Evolutionary conservation across 2,888 invertebrate genomes (phyloP), one percentile per base, ranked within the genome.

Genomic region (Dinocampus coccinellae): DNA sequence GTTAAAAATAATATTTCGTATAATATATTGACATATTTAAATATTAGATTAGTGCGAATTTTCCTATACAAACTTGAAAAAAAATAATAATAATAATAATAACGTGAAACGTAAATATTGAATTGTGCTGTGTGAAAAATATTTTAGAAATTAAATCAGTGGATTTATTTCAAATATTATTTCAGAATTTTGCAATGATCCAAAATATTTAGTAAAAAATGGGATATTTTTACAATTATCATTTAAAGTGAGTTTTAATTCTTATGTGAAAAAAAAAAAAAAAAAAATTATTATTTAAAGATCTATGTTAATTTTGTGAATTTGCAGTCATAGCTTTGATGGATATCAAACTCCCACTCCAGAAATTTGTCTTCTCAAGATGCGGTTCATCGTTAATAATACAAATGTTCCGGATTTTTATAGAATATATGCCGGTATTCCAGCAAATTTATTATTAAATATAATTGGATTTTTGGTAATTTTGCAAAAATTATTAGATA

Each of bases 381-480:
- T 72, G 6, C 80, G 80, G 64, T 76, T 80, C 61, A 86, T 86
- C 75, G 83, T 83, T 69, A 88, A 88, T 22, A 90, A 91, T 67
- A 26, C 58, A 29, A 34, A 58, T 58, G 91, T 94, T 71, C 93
- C 93, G 42, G 92, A 92, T 78, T 92, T 92, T 33, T 97, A 96
- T 86, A 16, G 47, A 47, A 95, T 92, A 29, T 97, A 96, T 86
- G 95, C 95, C 86, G 97, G 97, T 61, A 97, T 97, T 82, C 97
- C 97, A 22, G 96, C 97, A 86, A 97, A 96, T 73, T 90, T 97
- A 75, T 90, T 96, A 73, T 89, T 97, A 26, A 97, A 97, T 87
- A 88, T 94, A 76, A 89, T 95, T 77, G 93, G 93, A 73, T 97
- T 96, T 89, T 77, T 90, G 86, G 91, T 91, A 85, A 89, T 90